Base-by-base conservation (phyloP, 1,140 invertebrate species). In the Hetaerina americana region DNA sequence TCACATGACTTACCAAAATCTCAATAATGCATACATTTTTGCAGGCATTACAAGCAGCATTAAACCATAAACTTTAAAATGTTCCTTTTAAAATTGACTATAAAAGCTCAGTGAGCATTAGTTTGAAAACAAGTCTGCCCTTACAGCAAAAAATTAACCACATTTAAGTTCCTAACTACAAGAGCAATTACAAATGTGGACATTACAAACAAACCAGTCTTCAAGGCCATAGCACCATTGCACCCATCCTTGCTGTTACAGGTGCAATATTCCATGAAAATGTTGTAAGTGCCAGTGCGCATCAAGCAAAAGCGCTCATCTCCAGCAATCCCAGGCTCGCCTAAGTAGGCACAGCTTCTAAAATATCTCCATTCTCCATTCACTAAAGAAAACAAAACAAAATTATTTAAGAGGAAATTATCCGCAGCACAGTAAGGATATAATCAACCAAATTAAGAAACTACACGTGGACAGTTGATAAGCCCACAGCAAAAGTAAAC, bases 201-300 rank as follows among this genome's bases (percentile, higher is more conserved):
- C 2, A 57, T 18, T 2, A 57, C 3, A 57, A n/a, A 12, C 15
- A 10, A 57, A n/a, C 40, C 2, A 57, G 15, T 12, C 26, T 25
- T 57, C 10, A 70, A 70, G n/a, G 66, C 12, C 15, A 79, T 72
- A 5, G 87, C 87, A 27, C 81, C 76, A 80, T 96, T 96, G 77
- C 94, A 96, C 5, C 93, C 93, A 82, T 96, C 93, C 83, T 95
- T 96, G 77, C 89, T 93, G 75, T 92, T 93, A 77, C 94, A 97
- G 0, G 93, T 94, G 79, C 95, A 97, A 77, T 93, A 94, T 82
- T 96, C 94, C 82, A 94, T 89, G 79, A 95, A 95, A 75, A 96
- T 94, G 79, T 96, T 95, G 79, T 94, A 94, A 1, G 92, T 95
- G 66, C 94, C 94, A 10, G 92, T 92, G 76, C 93, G 85, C 88